phyloP scores from a whole-genome alignment of 2,113 vertebrate genomes.

The Syngnathus typhle region DNA sequence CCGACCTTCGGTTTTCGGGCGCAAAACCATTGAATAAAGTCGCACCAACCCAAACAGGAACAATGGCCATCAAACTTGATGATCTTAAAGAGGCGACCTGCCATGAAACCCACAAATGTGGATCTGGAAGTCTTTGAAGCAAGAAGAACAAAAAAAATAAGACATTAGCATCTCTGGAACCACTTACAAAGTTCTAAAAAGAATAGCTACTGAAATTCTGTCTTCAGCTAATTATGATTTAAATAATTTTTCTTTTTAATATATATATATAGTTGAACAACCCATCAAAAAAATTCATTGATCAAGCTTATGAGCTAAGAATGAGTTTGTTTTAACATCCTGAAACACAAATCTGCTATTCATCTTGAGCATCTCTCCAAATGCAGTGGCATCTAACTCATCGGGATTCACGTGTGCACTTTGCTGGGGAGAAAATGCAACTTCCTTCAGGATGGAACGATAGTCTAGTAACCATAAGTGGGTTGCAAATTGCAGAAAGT shows the following conservation, averaged over 20 bases:
- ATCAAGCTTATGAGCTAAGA: slow-evolving; percentile 13
- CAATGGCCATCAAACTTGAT: not conserved
- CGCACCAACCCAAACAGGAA: not conserved
- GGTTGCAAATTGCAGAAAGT: slow-evolving; percentile 42
- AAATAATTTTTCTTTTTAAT: not conserved
- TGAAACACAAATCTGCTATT: slow-evolving; percentile 11
- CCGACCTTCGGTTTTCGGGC: slow-evolving; percentile 6
- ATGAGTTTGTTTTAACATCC: not conserved
- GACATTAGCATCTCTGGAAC: not conserved
- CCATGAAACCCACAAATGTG: slow-evolving; percentile 19
- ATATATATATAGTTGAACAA: not conserved
- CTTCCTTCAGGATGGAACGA: slow-evolving; percentile 14
- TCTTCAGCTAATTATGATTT: slow-evolving; percentile 11
- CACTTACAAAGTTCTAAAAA: slow-evolving; percentile 17
- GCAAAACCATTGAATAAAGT: not conserved
- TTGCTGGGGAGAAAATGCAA: slow-evolving; percentile 6
- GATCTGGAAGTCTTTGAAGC: not conserved
- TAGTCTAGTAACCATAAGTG: slow-evolving; percentile 14
- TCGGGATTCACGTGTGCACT: slow-evolving; percentile 7
- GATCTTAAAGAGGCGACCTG: slow-evolving; percentile 4
- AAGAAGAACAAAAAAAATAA: slow-evolving; percentile 20
- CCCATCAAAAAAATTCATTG: slow-evolving; percentile 2
- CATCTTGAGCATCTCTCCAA: not conserved
- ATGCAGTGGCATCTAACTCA: slow-evolving; percentile 59
- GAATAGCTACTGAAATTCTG: slow-evolving; percentile 22